phyloP scores from a whole-genome alignment of 2,113 vertebrate species.

The Colius striatus region DNA sequence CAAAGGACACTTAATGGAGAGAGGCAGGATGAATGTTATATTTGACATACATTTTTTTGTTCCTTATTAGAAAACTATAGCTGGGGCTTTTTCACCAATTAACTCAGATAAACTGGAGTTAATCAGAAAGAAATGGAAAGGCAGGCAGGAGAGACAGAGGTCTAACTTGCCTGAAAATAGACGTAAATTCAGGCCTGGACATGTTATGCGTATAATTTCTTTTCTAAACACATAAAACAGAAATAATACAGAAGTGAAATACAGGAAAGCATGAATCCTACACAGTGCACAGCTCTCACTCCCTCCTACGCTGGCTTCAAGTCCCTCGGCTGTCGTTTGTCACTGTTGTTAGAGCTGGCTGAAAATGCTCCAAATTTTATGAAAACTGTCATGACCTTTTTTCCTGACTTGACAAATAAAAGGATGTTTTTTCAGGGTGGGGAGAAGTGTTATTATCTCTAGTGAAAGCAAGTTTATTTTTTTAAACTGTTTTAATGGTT shows the following conservation, averaged over 20 bases:
- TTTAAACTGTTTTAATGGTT: slow-evolving; percentile 22
- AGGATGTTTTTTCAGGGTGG: slow-evolving; percentile 48
- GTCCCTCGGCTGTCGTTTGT: background rate
- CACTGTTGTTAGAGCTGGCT: background rate
- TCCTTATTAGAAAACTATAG: background rate
- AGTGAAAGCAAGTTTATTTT: slow-evolving; percentile 54
- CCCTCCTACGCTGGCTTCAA: background rate
- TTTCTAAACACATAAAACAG: background rate
- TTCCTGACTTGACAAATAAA: slow-evolving; percentile 55
- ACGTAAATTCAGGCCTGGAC: background rate
- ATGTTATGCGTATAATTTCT: background rate
- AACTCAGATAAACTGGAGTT: background rate
- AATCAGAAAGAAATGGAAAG: background rate
- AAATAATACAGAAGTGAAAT: slow-evolving; percentile 11
- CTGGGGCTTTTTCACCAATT: background rate
- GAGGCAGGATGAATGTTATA: background rate
- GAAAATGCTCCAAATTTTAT: slow-evolving; percentile 34
- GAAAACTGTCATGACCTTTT: slow-evolving; percentile 48
- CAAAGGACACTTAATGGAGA: background rate
- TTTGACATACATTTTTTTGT: background rate
- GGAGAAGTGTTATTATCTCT: slow-evolving; percentile 56
- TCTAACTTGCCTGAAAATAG: background rate
- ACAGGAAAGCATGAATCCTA: background rate
- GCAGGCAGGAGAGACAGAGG: background rate
- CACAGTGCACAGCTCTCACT: background rate